Evolutionary conservation across 2,888 invertebrate genomes (phyloP).

Genomic region (Pseudolycoriella hygida): DNA sequence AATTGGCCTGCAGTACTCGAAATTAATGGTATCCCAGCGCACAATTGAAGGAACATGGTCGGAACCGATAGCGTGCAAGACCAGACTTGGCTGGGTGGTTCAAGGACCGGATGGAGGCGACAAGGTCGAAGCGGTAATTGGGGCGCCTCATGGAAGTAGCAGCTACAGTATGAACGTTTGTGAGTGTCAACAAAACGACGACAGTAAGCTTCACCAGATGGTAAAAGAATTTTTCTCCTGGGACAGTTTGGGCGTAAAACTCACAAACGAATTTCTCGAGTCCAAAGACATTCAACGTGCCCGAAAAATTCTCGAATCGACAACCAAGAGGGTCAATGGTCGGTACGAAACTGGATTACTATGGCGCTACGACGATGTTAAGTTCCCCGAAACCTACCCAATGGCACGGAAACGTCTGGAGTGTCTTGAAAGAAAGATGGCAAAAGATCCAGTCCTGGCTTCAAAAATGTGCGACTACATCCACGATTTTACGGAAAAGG

Average conservation of each 20-base stretch:
- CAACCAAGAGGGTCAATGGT: not conserved
- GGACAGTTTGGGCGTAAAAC: not conserved
- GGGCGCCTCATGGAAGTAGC: too few relatives aligned
- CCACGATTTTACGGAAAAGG: conserved; percentile 8
- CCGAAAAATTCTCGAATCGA: not conserved
- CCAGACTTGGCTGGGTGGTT: conserved; percentile 11
- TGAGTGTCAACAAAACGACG: not conserved
- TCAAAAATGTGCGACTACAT: too few relatives aligned
- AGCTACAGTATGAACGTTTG: too few relatives aligned
- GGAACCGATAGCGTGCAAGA: too few relatives aligned
- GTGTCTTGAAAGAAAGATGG: conserved; percentile 7
- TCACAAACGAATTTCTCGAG: not conserved
- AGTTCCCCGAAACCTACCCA: not conserved
- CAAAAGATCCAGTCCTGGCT: conserved; percentile 8
- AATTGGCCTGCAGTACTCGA: conserved; percentile 6
- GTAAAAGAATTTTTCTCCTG: not conserved
- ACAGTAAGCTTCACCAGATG: not conserved
- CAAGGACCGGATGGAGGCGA: conserved; percentile 7
- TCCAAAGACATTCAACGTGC: too few relatives aligned
- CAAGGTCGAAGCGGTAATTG: too few relatives aligned
- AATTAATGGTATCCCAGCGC: too few relatives aligned
- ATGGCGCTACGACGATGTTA: not conserved
- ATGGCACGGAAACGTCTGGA: not conserved
- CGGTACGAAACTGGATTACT: too few relatives aligned
- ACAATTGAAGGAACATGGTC: conserved; percentile 4